Base-by-base conservation (phyloP, 2,113 vertebrate genomes). In the Mola mola region DNA sequence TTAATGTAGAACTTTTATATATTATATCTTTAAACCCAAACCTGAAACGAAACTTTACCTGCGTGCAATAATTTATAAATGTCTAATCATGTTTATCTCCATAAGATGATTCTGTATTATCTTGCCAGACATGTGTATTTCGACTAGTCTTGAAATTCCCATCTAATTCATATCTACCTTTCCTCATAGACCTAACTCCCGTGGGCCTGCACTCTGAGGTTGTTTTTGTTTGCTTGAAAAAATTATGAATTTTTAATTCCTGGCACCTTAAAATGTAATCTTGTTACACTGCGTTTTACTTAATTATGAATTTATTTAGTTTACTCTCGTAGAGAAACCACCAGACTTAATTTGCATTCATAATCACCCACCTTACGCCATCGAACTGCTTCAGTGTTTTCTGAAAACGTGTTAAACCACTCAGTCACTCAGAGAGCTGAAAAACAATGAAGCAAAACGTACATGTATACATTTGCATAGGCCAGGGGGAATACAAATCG, bases 201-300 rank as follows among this genome's bases (percentile, higher is more conserved):
- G 38, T 33, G 44, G 66, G 44, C 13, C 59, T 13, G 43, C 29
- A 55, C 38, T 63, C 58, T 31, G 15, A 38, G 55, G 53, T 47
- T 69, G 46, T 78, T 82, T 84, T 69, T 82, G 78, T 66, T 73
- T 78, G 58, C 55, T 62, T 87, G 64, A 82, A 78, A 85, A 66
- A 75, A 29, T 79, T 56, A 75, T 77, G 47, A 49, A 63, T 70
- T 71, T 84, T 79, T 79, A n/a, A 78, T 80, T 66, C 59, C 51
- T 60, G 47, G 41, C 70, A 52, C 40, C 72, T 65, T 72, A 75
- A 52, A 83, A 81, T 47, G 25, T 67, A 81, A 83, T 85, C 75
- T n/a, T n/a, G n/a, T n/a, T n/a, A n/a, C n/a, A n/a, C n/a, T n/a
- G n/a, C n/a, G n/a, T n/a, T n/a, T n/a, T n/a, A n/a, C n/a, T n/a